Percentiles rank a stretch among this genome's conserved stretches.
phyloP scores from a whole-genome alignment of 30 jellyfish, hydroid and myxozoan species.

The Cassiopea xamachana region DNA sequence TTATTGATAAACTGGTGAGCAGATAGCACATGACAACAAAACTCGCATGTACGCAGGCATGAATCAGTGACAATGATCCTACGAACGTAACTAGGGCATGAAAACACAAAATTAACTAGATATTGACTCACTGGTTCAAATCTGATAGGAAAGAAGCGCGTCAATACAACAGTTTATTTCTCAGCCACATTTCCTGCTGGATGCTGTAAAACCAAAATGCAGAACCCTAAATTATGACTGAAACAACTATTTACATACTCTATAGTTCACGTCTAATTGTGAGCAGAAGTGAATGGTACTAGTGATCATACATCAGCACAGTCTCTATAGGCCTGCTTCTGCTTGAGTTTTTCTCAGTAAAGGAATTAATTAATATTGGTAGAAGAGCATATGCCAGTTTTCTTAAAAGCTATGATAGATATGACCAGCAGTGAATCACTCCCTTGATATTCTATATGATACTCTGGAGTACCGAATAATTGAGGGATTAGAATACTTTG shows the following conservation, averaged over 20 bases:
- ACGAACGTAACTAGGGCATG: background rate
- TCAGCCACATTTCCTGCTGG: slow-evolving; percentile 86
- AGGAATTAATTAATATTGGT: no score
- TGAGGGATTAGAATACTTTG: no score
- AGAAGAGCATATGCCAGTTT: no score
- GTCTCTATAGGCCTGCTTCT: no score
- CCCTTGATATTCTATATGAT: no score
- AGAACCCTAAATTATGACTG: slow-evolving; percentile 46
- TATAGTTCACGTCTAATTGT: background rate
- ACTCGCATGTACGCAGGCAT: background rate
- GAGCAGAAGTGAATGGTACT: no score
- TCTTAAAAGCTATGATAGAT: no score
- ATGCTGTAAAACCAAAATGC: slow-evolving; percentile 80
- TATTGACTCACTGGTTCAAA: slow-evolving; percentile 72
- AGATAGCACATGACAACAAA: background rate
- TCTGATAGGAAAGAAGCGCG: slow-evolving; percentile 62
- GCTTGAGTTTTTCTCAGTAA: no score
- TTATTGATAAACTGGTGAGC: no score
- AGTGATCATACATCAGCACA: no score
- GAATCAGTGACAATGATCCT: background rate
- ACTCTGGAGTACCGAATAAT: no score
- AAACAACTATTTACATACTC: background rate
- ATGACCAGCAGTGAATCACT: no score
- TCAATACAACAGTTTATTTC: slow-evolving; percentile 55
- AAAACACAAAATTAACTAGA: slow-evolving; percentile 59